Base-by-base conservation (phyloP, 2,888 invertebrate genomes). In the Rhogogaster chlorosoma region DNA sequence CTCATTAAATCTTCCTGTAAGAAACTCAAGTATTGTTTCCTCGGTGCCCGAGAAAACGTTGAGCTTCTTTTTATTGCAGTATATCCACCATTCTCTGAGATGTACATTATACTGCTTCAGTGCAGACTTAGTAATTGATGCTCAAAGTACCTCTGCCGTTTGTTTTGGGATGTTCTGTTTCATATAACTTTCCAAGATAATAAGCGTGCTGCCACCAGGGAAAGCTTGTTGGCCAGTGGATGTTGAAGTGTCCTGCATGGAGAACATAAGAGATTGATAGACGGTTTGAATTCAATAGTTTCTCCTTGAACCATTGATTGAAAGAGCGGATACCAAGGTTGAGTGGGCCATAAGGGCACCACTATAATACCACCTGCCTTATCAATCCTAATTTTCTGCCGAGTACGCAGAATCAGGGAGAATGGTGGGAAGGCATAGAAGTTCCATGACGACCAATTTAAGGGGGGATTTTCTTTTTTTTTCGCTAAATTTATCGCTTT, bases 131-230 rank as follows among this genome's bases (percentile, higher is more conserved):
- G 87, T 85, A 29, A 89, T 70, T 1, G 89, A 90, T 9, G 88
- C 86, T 84, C 86, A 78, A 73, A 85, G 84, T n/a, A 85, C 86
- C 38, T 85, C 84, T 49, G 83, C 29, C 32, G 84, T 75, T 32
- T 64, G 70, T 70, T 83, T 85, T 64, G 89, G 88, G 10, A 87
- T 86, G 32, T 80, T 77, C 38, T 85, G 84, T 84, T 73, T 29
- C 42, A 78, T n/a, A 4, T 88, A 86, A 1, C 86, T 87, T 73
- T 87, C 61, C 86, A 86, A 0, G 88, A 90, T 87, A 89, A n/a
- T n/a, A n/a, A n/a, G n/a, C n/a, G n/a, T n/a, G n/a, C 89, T 84
- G 87, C 89, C 80, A 87, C 88, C 89, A 89, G 88, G 88, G 88
- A 84, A 89, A 89, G 85, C 18, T 87, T 78, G 29, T 82, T 29